Base-by-base conservation (phyloP, 1,140 invertebrate species). In the Calliopsis andreniformis region DNA sequence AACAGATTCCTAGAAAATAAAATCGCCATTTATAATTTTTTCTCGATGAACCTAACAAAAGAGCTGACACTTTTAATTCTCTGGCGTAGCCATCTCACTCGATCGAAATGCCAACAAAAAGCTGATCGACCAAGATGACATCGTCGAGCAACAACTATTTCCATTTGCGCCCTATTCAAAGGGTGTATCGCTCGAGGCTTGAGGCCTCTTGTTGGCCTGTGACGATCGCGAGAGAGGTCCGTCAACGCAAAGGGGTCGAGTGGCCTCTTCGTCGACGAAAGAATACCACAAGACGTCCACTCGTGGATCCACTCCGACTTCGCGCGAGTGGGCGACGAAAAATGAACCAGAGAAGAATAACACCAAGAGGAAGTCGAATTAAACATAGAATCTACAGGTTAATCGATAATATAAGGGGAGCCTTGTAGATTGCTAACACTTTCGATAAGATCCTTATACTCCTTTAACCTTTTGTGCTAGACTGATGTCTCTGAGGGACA, bases 171-270 rank as follows among this genome's bases (percentile, higher is more conserved):
- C n/a, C 25, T 39, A 14, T 16, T 42, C 23, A 18, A n/a, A n/a
- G n/a, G 59, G 42, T 39, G 35, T 45, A 42, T 32, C 25, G 14
- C n/a, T n/a, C 4, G 20, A 42, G 7, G 16, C 5, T 53, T 12
- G 3, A 62, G 58, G 10, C 16, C 12, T 3, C 63, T 66, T 28
- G 47, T 66, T 8, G 12, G 16, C 28, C 32, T 30, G 23, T 43
- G 68, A 25, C 20, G 68, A 25, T n/a, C n/a, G n/a, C 69, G 14
- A 49, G 8, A 58, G 55, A 20, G 55, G 55, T 35, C 55, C 55
- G 32, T 35, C 55, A 61, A 56, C 30, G 28, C 62, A 73, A 73
- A 67, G 62, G 39, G 63, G 71, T 75, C 71, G 63, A 75, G 71
- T 56, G 63, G 71, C 12, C 63, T 39, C 63, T 75, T 32, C 4